Percentiles rank a stretch among this genome's conserved stretches.
These are phyloP conservation scores for Chrosomus eos DNA, from an alignment of 2,797 vertebrate genomes.

Conservation along the genomic window DNA sequence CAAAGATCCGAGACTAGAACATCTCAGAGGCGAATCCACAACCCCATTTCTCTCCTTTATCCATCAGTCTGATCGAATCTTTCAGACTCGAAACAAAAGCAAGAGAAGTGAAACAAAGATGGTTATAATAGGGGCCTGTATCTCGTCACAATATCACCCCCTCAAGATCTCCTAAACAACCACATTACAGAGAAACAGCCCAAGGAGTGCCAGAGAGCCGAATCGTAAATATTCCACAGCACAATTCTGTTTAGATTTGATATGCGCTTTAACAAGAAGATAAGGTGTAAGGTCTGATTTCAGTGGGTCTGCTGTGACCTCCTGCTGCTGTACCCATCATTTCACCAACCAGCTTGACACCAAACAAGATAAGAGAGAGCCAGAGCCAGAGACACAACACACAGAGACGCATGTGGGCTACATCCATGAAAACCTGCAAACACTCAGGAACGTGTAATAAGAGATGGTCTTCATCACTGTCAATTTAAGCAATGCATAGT, in stretches of 20 bases:
- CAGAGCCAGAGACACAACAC: conserved; percentile 62
- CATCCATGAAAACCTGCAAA: conserved; percentile 38
- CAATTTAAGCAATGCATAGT: conserved; percentile 33
- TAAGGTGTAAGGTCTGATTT: conserved; percentile 69
- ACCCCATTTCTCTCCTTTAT: conserved; percentile 32
- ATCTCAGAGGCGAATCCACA: conserved; percentile 25
- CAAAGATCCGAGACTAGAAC: conserved; percentile 32
- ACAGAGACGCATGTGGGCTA: conserved; percentile 39
- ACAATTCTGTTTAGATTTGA: conserved; percentile 71
- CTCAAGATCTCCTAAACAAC: conserved; percentile 63
- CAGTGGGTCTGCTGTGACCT: conserved; percentile 64
- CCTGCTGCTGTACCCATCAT: conserved; percentile 69
- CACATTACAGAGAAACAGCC: conserved; percentile 68
- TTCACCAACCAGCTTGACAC: conserved; percentile 66
- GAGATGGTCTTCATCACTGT: conserved; percentile 48
- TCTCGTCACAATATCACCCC: conserved; percentile 36
- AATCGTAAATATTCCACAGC: conserved; percentile 73
- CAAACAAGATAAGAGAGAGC: conserved; percentile 77
- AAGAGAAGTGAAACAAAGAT: conserved; percentile 60
- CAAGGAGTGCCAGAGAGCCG: conserved; percentile 58
- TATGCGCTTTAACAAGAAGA: conserved; percentile 69
- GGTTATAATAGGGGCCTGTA: conserved; percentile 31
- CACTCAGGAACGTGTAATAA: conserved; percentile 38
- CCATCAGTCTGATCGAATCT: conserved; percentile 46
- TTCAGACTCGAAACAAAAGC: conserved; percentile 57